A percentile compares a stretch with the other conserved stretches of the same genome.
These are phyloP conservation scores for Trididemnum miniatum DNA, from an alignment of 23 tunicate species.

Conservation along the genomic window DNA sequence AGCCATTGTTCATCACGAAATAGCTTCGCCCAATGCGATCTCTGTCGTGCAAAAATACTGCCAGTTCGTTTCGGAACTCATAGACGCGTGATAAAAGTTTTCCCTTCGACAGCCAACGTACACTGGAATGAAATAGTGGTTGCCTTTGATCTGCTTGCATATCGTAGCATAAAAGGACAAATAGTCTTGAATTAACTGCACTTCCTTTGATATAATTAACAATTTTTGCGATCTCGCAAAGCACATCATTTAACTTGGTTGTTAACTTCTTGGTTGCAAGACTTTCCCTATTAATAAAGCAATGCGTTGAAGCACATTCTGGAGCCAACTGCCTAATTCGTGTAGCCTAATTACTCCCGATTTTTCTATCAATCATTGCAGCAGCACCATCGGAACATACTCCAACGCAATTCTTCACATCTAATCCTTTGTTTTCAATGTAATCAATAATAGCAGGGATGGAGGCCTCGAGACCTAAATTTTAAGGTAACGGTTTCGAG, in stretches of 20 bases:
- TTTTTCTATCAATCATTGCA: constrained; percentile 29
- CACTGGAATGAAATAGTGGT: constrained; percentile 25
- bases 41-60: constrained; percentile 27
- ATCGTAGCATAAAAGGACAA: constrained; percentile 24
- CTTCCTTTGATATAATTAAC: constrained; percentile 26
- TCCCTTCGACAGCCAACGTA: constrained; percentile 28
- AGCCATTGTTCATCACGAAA: constrained; percentile 22
- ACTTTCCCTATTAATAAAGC: constrained; percentile 24
- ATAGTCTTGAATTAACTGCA: constrained; percentile 25
- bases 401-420: constrained; percentile 15
- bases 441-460: constrained; percentile 22
- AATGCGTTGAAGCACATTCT: constrained; percentile 35
- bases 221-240: constrained; percentile 31
- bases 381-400: constrained; percentile 32
- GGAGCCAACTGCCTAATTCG: constrained; percentile 20
- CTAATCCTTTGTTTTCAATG: constrained; percentile 33
- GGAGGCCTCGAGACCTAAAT: too few species aligned
- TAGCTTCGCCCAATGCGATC: constrained; percentile 23
- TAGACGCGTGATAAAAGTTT: constrained; percentile 21
- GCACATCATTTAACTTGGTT: constrained; percentile 29
- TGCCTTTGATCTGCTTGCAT: constrained; percentile 30
- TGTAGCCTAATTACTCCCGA: constrained; percentile 30
- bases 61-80: constrained; percentile 28
- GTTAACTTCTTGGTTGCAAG: constrained; percentile 25
- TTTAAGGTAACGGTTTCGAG: too few species aligned